Evolutionary conservation across 2,113 vertebrate genomes (phyloP).

Genomic region (Mugil cephalus): DNA sequence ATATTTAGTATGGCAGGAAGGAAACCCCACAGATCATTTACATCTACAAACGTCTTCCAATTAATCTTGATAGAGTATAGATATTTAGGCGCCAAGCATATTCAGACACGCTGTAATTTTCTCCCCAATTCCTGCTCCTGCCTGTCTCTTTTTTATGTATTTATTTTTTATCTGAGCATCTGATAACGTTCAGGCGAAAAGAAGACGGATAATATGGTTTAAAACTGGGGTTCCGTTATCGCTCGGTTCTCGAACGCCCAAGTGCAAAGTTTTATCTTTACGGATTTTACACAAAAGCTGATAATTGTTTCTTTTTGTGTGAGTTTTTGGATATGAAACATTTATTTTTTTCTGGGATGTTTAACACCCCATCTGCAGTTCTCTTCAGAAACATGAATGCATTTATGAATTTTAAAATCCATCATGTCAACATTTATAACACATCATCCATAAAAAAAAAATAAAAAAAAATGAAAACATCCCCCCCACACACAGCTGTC

Average conservation of each 20-base stretch:
- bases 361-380: neutral
- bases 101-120: conserved; percentile 4
- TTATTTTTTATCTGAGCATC: neutral
- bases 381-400: neutral
- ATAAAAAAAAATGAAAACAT: neutral
- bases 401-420: neutral
- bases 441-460: neutral
- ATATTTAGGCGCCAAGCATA: neutral
- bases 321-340: neutral
- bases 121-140: too few relatives aligned
- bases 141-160: too few relatives aligned
- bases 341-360: neutral
- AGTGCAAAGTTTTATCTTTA: neutral
- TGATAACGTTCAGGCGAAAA: conserved; percentile 1
- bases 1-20: conserved; percentile 41
- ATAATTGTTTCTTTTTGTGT: neutral
- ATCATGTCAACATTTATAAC: neutral
- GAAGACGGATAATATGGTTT: neutral
- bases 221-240: neutral
- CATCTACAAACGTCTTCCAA: neutral
- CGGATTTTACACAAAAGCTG: neutral
- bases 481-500: neutral
- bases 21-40: neutral
- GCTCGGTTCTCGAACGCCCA: neutral
- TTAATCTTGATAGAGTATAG: neutral